Evolutionary conservation across 1,140 invertebrate species (phyloP), one percentile per base, ranked within the genome.

Genomic region (Halyomorpha halys): DNA sequence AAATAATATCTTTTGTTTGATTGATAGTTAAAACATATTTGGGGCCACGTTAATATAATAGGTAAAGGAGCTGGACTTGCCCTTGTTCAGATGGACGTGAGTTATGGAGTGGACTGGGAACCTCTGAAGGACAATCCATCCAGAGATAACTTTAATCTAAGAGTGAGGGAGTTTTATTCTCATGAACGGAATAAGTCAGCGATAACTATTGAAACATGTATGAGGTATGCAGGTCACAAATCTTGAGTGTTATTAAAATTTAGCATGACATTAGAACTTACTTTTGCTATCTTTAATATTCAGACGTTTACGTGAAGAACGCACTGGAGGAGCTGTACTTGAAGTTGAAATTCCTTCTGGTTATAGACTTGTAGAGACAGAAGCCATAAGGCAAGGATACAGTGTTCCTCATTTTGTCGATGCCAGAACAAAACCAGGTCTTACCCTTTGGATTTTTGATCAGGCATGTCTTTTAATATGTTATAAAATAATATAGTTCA

Each of bases 281-380:
- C 5, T 39, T 39, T 13, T 6, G 34, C 11, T 11, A 6, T 39
- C 34, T 39, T 2, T n/a, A 63, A 63, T 34, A 39, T 69, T 21
- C 56, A 78, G 74, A 39, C 78, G 76, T 74, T 65, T 71, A n/a
- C 60, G 66, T 19, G 65, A 71, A 11, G 56, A 68, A 62, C 65
- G 69, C 23, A 77, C 76, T 66, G 81, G 80, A 15, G 70, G 80
- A 15, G 74, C 79, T 13, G 78, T 82, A 0, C 69, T 84, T 44
- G 81, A 83, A 69, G 70, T 83, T 14, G 77, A 81, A 51, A 72
- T 81, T 18, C 82, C 82, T 3, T 78, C 81, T 15, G 82, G 82
- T 14, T 84, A 81, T 70, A 72, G 76, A n/a, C 72, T 80, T 5
- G 74, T 78, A 66, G 80, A 82, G 70, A 75, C 80, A 23, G 79